phyloP scores from a whole-genome alignment of 2,797 vertebrate genomes.

The Melanotaenia nigrans region DNA sequence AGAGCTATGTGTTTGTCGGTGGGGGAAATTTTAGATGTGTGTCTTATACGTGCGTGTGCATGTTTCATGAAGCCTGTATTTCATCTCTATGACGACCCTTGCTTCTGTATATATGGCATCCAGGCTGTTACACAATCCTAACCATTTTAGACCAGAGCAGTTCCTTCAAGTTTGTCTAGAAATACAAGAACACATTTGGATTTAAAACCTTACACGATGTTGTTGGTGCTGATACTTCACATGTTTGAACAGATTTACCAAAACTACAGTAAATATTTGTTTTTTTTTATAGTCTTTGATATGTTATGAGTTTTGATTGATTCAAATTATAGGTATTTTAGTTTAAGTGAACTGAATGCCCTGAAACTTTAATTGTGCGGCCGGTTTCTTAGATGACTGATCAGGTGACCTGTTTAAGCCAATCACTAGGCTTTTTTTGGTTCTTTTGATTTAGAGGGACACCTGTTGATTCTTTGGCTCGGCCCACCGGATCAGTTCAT shows the following conservation, averaged over 20 bases:
- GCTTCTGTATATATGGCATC: slow-evolving; percentile 9
- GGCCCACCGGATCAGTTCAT: slow-evolving; percentile 5
- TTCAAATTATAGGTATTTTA: background rate
- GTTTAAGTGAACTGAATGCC: slow-evolving; percentile 9
- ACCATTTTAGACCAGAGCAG: background rate
- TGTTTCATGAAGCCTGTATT: slow-evolving; percentile 25
- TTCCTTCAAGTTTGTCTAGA: slow-evolving; percentile 3
- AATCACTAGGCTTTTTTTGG: slow-evolving; percentile 40
- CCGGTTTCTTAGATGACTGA: slow-evolving; percentile 40
- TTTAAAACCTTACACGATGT: background rate
- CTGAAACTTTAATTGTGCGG: slow-evolving; percentile 48
- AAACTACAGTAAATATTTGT: slow-evolving; percentile 1
- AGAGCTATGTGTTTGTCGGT: slow-evolving; percentile 26
- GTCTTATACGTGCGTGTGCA: slow-evolving; percentile 23
- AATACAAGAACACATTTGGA: background rate
- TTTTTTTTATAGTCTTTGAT: background rate
- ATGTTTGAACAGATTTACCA: background rate
- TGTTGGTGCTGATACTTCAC: background rate
- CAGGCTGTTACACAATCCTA: slow-evolving; percentile 10
- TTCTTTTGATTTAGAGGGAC: slow-evolving; percentile 35
- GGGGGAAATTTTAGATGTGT: slow-evolving; percentile 1
- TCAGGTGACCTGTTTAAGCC: slow-evolving; percentile 64
- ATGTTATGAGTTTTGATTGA: background rate
- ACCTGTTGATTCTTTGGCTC: slow-evolving; percentile 65
- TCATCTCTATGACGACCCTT: slow-evolving; percentile 11